Percentiles rank a stretch among this genome's conserved stretches.
Conservation (phyloP, 2,888 invertebrate genomes). For the Cremastobaeus sp. region DNA sequence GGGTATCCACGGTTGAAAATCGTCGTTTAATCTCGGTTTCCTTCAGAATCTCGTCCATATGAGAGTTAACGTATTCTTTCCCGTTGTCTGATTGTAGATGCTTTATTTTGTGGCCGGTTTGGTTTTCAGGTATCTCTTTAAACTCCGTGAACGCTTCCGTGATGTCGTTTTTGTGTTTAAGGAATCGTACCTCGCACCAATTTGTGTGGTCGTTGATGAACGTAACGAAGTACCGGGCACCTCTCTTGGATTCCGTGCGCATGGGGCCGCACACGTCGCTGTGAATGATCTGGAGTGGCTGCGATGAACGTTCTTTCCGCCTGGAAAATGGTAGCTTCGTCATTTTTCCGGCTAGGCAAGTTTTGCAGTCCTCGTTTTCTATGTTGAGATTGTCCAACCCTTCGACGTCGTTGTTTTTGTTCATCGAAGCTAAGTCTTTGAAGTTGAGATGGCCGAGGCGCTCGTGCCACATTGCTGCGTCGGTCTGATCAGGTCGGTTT, state of each 20-base stretch:
- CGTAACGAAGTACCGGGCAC: neutral
- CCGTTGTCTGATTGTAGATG: neutral
- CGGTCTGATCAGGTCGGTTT: neutral
- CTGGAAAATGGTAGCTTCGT: neutral
- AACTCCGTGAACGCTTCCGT: neutral
- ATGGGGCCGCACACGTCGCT: neutral
- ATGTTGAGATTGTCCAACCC: neutral
- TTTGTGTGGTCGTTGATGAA: neutral
- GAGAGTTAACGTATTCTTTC: neutral
- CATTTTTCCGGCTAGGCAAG: constrained; percentile 1
- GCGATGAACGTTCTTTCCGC: neutral
- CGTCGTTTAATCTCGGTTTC: neutral
- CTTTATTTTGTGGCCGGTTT: neutral
- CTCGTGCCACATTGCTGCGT: neutral
- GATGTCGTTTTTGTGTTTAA: neutral
- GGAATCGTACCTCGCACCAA: neutral
- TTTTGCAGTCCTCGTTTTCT: neutral
- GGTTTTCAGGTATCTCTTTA: neutral
- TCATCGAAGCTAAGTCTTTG: neutral
- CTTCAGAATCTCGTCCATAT: neutral
- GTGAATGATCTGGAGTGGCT: neutral
- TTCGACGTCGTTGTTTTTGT: neutral
- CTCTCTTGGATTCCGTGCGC: neutral
- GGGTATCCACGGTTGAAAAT: neutral
- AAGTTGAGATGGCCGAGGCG: neutral